These are phyloP conservation scores for Pinna nobilis DNA, from an alignment of 1,140 invertebrate species.

Conservation along the genomic window DNA sequence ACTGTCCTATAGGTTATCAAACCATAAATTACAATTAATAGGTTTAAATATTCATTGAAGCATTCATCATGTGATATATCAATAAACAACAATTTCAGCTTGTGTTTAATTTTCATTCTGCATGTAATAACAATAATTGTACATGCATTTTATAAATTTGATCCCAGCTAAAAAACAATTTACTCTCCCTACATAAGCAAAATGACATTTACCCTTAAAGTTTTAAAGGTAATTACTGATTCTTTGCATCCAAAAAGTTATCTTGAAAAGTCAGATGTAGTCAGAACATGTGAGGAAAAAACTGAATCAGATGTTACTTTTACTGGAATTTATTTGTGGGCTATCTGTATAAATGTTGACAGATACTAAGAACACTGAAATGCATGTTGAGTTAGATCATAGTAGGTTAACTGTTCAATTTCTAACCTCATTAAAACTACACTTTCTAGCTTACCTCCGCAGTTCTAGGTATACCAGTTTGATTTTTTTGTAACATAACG, in stretches of 20 bases:
- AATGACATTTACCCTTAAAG: too few species aligned
- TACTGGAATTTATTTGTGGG: too few species aligned
- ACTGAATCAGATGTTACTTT: too few species aligned
- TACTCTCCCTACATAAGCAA: too few species aligned
- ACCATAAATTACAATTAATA: background rate
- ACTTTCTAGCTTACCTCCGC: background rate
- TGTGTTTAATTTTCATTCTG: background rate
- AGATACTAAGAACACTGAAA: constrained; percentile 1
- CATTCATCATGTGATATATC: background rate
- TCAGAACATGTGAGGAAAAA: too few species aligned
- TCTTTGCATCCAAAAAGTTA: too few species aligned
- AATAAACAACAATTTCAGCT: background rate
- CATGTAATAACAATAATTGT: too few species aligned
- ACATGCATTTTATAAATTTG: too few species aligned
- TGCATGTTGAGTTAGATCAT: background rate
- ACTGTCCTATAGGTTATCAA: background rate
- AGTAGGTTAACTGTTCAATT: background rate
- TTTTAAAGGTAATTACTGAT: too few species aligned
- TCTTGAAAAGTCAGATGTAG: too few species aligned
- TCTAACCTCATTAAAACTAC: background rate
- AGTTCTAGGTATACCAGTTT: background rate
- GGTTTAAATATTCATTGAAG: background rate
- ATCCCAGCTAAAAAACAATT: too few species aligned
- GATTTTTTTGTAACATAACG: background rate
- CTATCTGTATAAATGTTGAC: constrained; percentile 4